Percentiles rank a stretch among this genome's conserved stretches.
phyloP scores from a whole-genome alignment of 2,797 vertebrate species.

The Sardinella longiceps region DNA sequence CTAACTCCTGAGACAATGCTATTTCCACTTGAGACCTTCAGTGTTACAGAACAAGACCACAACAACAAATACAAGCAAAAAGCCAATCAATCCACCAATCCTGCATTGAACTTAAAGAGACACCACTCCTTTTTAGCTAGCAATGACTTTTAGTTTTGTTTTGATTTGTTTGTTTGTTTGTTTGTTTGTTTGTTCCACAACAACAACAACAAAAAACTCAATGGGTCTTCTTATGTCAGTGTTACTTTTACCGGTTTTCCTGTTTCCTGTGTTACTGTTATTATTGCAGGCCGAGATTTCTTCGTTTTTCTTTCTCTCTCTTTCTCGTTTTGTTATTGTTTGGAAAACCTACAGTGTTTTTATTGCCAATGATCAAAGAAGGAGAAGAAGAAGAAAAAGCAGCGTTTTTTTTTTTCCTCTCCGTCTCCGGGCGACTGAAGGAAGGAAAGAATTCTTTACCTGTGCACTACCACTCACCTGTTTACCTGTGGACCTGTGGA shows the following conservation, averaged over 20 bases:
- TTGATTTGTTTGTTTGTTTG: slow-evolving; percentile 73
- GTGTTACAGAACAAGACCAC: slow-evolving; percentile 81
- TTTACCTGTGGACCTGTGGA: slow-evolving; percentile 90
- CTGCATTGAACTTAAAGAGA: slow-evolving; percentile 17
- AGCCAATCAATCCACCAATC: slow-evolving; percentile 26
- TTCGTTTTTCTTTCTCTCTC: slow-evolving; percentile 83
- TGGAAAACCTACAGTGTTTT: slow-evolving; percentile 94
- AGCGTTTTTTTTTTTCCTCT: too few relatives aligned
- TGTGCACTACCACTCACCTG: slow-evolving; percentile 98
- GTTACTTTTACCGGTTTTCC: slow-evolving; percentile 84
- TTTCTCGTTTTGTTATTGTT: slow-evolving; percentile 89
- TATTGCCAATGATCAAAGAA: slow-evolving; percentile 86
- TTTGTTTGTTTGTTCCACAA: slow-evolving; percentile 74
- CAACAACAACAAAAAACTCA: slow-evolving; percentile 85
- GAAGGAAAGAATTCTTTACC: slow-evolving; percentile 73
- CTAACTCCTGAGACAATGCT: slow-evolving; percentile 82
- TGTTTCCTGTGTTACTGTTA: slow-evolving; percentile 92
- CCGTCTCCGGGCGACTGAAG: slow-evolving; percentile 16
- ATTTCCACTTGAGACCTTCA: slow-evolving; percentile 85
- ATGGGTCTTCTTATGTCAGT: slow-evolving; percentile 94
- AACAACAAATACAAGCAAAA: slow-evolving; percentile 71
- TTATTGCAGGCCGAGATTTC: slow-evolving; percentile 58
- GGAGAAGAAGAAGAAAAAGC: not conserved
- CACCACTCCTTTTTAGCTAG: slow-evolving; percentile 81
- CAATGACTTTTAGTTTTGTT: too few relatives aligned